These are phyloP conservation scores for Anguilla megastoma DNA, from an alignment of 2,797 vertebrate species.

Conservation along the genomic window DNA sequence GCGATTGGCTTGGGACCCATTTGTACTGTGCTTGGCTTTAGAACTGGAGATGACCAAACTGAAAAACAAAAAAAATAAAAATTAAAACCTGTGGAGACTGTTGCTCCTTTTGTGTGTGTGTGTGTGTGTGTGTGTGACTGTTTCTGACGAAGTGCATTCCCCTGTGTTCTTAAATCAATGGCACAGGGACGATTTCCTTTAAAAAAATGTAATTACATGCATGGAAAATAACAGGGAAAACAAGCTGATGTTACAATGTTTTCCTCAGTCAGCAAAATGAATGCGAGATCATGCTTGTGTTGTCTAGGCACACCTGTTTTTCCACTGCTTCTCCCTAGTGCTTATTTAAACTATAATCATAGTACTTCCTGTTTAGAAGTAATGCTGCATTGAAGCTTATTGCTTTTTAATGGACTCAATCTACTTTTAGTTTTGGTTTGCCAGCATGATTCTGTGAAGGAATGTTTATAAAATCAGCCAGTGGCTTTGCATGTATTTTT, in stretches of 20 bases:
- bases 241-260: conserved; percentile 15
- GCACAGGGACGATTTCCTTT: background rate
- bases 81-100: background rate
- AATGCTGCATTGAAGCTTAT: conserved; percentile 5
- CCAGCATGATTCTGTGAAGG: background rate
- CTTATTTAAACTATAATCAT: conserved; percentile 28
- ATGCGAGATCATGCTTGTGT: background rate
- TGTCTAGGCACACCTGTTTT: background rate
- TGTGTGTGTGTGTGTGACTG: too few species aligned
- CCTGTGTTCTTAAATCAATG: background rate
- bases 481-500: background rate
- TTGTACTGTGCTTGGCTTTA: conserved; percentile 36
- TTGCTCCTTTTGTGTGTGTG: background rate
- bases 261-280: conserved; percentile 25
- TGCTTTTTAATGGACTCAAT: conserved; percentile 12
- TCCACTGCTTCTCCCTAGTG: background rate
- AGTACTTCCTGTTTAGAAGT: conserved; percentile 6
- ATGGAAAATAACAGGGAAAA: conserved; percentile 8
- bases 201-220: conserved; percentile 31
- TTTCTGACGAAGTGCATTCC: background rate
- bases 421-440: background rate
- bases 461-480: background rate
- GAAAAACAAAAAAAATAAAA: background rate
- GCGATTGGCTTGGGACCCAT: conserved; percentile 69
- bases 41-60: background rate